These are phyloP conservation scores for Antitype chi DNA, from an alignment of 2,888 invertebrate genomes.

Conservation along the genomic window DNA sequence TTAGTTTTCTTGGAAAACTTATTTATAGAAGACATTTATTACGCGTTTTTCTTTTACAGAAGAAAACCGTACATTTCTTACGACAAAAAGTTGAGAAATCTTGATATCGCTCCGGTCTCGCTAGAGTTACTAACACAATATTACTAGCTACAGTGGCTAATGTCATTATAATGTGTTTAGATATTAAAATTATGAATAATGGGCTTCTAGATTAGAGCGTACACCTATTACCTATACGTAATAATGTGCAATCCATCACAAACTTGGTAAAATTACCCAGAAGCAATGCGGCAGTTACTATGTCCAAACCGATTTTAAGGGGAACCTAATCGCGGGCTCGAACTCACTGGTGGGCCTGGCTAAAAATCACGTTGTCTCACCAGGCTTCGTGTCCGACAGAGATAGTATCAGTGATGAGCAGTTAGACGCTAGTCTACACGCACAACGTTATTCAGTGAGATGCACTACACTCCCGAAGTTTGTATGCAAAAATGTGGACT, in stretches of 20 bases:
- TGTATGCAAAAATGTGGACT: too few relatives aligned
- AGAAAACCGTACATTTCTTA: constrained; percentile 25
- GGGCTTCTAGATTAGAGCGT: constrained; percentile 31
- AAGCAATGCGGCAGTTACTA: neutral
- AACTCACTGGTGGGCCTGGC: too few relatives aligned
- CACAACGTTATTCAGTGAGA: too few relatives aligned
- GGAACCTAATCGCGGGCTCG: too few relatives aligned
- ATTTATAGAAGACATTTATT: neutral
- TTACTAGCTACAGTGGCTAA: constrained; percentile 20
- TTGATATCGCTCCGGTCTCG: constrained; percentile 21
- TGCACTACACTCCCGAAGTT: too few relatives aligned
- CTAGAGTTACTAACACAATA: constrained; percentile 24
- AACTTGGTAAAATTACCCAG: constrained; percentile 12
- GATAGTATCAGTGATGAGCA: too few relatives aligned
- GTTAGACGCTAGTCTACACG: too few relatives aligned
- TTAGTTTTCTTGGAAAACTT: constrained; percentile 7
- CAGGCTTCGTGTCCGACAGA: too few relatives aligned
- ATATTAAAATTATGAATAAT: constrained; percentile 55
- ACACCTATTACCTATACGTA: neutral
- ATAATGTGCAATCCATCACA: constrained; percentile 34
- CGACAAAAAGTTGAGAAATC: constrained; percentile 49
- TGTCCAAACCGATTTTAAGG: neutral
- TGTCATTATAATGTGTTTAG: constrained; percentile 44
- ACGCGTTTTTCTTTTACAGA: constrained; percentile 2
- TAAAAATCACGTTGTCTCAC: too few relatives aligned